These are phyloP conservation scores for Okamejei kenojei DNA, from an alignment of 2,797 vertebrate genomes.

Conservation along the genomic window DNA sequence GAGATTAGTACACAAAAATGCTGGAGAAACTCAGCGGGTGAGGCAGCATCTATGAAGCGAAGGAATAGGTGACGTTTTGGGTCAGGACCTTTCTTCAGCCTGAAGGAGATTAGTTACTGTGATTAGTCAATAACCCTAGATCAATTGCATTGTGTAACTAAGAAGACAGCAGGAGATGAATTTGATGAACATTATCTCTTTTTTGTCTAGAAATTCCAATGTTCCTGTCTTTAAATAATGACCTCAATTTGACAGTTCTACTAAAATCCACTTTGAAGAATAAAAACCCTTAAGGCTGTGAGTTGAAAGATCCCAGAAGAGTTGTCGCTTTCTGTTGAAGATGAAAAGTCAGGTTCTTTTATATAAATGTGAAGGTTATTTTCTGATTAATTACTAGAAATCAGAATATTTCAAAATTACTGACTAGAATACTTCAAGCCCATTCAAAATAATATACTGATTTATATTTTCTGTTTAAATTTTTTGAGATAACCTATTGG, in stretches of 20 bases:
- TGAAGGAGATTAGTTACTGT: background rate
- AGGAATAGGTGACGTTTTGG: too few species aligned
- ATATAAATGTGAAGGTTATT: conserved; percentile 16
- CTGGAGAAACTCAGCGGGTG: too few species aligned
- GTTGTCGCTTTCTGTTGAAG: background rate
- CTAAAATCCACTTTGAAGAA: conserved; percentile 4
- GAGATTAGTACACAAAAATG: background rate
- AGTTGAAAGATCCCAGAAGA: conserved; percentile 32
- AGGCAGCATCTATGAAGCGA: too few species aligned
- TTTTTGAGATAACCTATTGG: background rate
- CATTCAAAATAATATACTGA: background rate
- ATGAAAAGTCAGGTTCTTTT: background rate
- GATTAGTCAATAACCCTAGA: background rate
- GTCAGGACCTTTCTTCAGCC: too few species aligned
- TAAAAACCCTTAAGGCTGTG: conserved; percentile 8
- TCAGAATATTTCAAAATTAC: background rate
- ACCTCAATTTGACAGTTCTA: conserved; percentile 22
- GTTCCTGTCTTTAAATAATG: background rate
- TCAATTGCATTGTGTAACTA: background rate
- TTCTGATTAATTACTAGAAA: background rate
- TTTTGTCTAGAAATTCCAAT: background rate
- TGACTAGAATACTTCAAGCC: background rate
- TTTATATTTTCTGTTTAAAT: background rate
- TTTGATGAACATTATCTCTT: background rate
- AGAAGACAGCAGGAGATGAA: too few species aligned